Evolutionary conservation across 2,888 invertebrate species (phyloP), one percentile per base, ranked within the genome.

Genomic region (Agapostemon virescens): DNA sequence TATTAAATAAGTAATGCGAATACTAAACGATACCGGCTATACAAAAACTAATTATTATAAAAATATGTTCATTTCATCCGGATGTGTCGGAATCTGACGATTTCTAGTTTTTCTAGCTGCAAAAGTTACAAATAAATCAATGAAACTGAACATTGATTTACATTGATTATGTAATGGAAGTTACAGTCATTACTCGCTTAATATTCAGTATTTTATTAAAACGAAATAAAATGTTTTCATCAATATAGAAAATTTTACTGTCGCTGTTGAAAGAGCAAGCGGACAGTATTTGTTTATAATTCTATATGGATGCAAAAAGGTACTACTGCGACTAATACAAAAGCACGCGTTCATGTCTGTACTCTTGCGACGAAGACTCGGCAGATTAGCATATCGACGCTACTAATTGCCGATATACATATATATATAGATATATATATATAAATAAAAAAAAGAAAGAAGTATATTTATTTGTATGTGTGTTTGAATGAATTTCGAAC

Each of bases 391-490:
- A 71, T 81, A 71, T 68, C 58, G 74, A 70, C 67, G 80, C 30
- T 63, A 70, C 45, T 49, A 36, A 58, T 80, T 61, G 70, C 40
- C 63, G 61, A 73, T 82, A 68, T n/a, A n/a, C 3, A 49, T 70
- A 76, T 70, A 68, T 40, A 66, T 49, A 52, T n/a, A n/a, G 7
- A 49, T 70, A 76, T 70, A 68, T n/a, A n/a, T 9, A 49, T 70
- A 76, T 70, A 68, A 49, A 66, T 49, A 52, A 30, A 61, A 52
- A 49, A 52, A 77, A 76, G 49, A 69, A 66, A 81, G 40, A 74
- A 20, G 64, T 83, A 75, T 85, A 84, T 85, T 84, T 85, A 69
- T 81, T 80, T 82, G 74, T 71, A 80, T 63, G 55, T 76, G 61
- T 64, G 61, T 55, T 63, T 70, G 55, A 71, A 82, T 63, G 52